Base-by-base conservation (phyloP, 1,140 invertebrate genomes). In the Probaryconus sp. region DNA sequence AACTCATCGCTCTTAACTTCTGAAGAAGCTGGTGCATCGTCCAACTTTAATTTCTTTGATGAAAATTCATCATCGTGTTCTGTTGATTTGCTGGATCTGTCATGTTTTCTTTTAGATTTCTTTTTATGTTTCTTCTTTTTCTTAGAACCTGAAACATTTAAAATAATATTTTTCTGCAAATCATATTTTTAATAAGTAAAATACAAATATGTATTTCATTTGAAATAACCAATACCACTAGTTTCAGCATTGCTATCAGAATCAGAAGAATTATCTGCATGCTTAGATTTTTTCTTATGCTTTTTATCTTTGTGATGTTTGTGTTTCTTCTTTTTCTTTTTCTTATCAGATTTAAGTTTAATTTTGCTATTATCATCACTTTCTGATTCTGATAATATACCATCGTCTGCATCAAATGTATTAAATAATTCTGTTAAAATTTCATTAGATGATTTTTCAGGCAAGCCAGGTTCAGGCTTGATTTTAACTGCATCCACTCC, bases 381-480 rank as follows among this genome's bases (percentile, higher is more conserved):
- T 38, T 73, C 72, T 7, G 5, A 3, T 3, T 58, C 9, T 18
- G 69, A 48, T 40, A 69, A 43, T 24, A 61, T 30, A 5, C 13
- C 74, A n/a, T 67, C 60, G 4, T 83, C 83, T n/a, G 82, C 80
- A 55, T 93, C 91, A 77, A 93, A 93, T 2, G 91, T 93, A 43
- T 91, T 89, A 76, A 95, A 95, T 0, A 95, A 86, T 83, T 95
- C 93, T 0, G 92, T 92, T 4, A 95, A 86, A 77, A 95, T 94
- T 81, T 95, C 93, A 81, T 91, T 93, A 0, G 93, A 94, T 2
- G 93, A 92, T 78, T 93, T 93, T 45, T 87, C 84, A 0, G 87
- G 87, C 5, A 88, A 26, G 11, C 86, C 86, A 5, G 87, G 86
- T n/a, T 88, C 87, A 10, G 80, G 69, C 53, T 88, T 88, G n/a